phyloP scores from a whole-genome alignment of 2,113 vertebrate species.

The Saguinus imperator region DNA sequence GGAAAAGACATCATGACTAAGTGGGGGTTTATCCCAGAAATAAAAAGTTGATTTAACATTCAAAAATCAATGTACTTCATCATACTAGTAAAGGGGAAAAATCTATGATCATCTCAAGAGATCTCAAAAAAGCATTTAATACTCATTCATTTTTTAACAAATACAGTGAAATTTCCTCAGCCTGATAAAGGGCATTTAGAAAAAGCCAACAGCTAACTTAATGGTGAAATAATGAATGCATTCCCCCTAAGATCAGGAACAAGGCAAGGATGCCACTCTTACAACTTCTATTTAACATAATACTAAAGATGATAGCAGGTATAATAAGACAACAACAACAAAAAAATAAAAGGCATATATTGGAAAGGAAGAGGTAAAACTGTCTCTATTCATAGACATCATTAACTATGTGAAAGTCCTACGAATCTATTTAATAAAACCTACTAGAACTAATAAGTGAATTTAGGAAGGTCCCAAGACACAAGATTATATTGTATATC shows the following conservation, averaged over 20 bases:
- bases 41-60: not conserved
- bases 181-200: not conserved
- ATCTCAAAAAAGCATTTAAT: not conserved
- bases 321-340: not conserved
- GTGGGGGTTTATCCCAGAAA: not conserved
- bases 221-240: not conserved
- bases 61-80: not conserved
- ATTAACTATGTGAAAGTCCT: not conserved
- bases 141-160: not conserved
- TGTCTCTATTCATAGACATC: not conserved
- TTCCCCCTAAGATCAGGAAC: not conserved
- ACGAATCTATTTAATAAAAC: not conserved
- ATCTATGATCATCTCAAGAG: not conserved
- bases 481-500: not conserved
- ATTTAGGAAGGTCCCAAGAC: not conserved
- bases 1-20: not conserved
- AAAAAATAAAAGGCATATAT: not conserved
- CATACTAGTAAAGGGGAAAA: constrained; percentile 11
- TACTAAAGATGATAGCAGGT: not conserved
- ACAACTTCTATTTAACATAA: not conserved
- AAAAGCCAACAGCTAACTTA: not conserved
- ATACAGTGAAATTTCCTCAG: not conserved
- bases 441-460: not conserved
- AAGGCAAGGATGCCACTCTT: not conserved
- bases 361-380: not conserved